Base-by-base conservation (phyloP, 1,140 invertebrate genomes). In the Papilio xuthus region DNA sequence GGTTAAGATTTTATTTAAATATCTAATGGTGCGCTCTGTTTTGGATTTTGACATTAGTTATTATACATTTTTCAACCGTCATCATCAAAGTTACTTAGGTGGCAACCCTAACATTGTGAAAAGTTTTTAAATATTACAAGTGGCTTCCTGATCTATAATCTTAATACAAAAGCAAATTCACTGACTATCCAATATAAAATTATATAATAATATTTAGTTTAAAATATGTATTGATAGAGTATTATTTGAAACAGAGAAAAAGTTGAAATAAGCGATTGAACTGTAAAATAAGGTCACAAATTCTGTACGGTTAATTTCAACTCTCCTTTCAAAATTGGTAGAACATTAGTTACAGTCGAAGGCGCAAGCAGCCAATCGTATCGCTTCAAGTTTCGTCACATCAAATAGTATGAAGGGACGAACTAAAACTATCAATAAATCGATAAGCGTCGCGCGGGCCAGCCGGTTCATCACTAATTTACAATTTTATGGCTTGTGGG, bases 401-500 rank as follows among this genome's bases (percentile, higher is more conserved):
- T 80, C 79, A 78, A 84, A 83, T 83, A 79, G 80, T 84, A 85
- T 86, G 86, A 88, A 84, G 83, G 85, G 82, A 80, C 73, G 75
- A 81, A 81, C 84, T 86, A 86, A 91, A 91, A 93, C 90, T 92
- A 89, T 88, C 91, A 92, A 93, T 93, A 93, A 91, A 93, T 93
- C 92, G 92, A 93, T 93, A 91, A 85, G 76, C 88, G 88, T 87
- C 85, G 89, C 84, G 85, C 83, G 83, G 80, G 83, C 83, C 83
- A 83, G 90, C 85, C 84, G 88, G 88, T 88, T 93, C 92, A 93
- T 93, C 91, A 93, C 88, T 93, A 93, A 93, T 93, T 93, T 92
- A 93, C 90, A 92, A 92, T 93, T 93, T 93, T 92, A 93, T 92
- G 92, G 91, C 87, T 88, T 89, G 90, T 87, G 92, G 92, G 90